Evolutionary conservation across 2,797 vertebrate species (phyloP), one percentile per base, ranked within the genome.

Genomic region (Melanotaenia nigrans): DNA sequence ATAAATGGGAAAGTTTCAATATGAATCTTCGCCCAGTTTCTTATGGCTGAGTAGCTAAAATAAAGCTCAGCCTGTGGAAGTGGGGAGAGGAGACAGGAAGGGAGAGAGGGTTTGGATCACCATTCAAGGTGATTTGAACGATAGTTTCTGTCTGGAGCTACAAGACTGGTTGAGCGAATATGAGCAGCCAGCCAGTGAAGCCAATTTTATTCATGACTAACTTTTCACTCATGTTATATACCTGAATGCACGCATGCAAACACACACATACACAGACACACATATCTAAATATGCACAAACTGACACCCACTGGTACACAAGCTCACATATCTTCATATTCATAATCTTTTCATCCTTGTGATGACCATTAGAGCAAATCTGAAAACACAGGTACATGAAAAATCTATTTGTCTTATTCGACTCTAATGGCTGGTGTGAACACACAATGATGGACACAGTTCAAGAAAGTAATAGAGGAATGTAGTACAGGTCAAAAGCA

Each of bases 1-100:
- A 91, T 92, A 94, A 94, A 94, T 85, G 86, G 85, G 79, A 90
- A 92, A 87, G 90, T 93, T 94, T 93, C 90, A 92, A 91, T 92
- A 92, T 90, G 79, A 93, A 79, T 89, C 74, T 38, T 65, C 3
- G 77, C 83, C 82, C 57, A 72, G 76, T 85, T 79, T 79, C 84
- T 85, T 87, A 85, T 79, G 88, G 90, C 85, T 87, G 90, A 87
- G 85, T 86, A 16, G 88, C 87, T 87, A 83, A 93, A 92, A 93
- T 89, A 85, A 89, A 91, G 87, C 84, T 86, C 76, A 83, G 78
- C 61, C 71, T 87, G 84, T 85, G 85, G 85, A 92, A 91, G 83
- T 61, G 47, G 68, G 67, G 67, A 18, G 66, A 61, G 75, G 25
- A 33, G 30, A 53, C 9, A 51, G 16, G 55, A n/a, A 33, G 45